A percentile compares a stretch with the other conserved stretches of the same genome.
Evolutionary conservation across 2,113 vertebrate genomes (phyloP).

Genomic region (Prolemur simus): DNA sequence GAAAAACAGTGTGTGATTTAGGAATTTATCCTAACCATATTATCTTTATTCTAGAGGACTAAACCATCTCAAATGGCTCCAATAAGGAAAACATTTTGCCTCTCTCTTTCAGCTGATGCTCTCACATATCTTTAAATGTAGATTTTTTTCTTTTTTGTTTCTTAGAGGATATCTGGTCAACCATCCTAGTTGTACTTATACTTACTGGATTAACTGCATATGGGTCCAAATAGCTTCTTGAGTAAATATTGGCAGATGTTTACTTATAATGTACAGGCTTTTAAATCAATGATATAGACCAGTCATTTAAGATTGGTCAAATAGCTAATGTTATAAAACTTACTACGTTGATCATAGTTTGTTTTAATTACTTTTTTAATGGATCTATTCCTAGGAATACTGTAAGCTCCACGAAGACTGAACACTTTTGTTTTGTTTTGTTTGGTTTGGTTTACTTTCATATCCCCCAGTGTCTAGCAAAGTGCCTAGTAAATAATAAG

Average conservation of each 20-base stretch:
- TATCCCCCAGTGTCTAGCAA: not conserved
- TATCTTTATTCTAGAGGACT: not conserved
- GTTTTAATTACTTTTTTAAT: not conserved
- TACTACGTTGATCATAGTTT: not conserved
- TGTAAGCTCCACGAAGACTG: not conserved
- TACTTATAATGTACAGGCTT: not conserved
- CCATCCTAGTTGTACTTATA: not conserved
- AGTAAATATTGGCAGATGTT: not conserved
- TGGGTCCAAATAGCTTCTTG: not conserved
- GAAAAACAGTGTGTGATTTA: not conserved
- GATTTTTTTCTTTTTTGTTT: not conserved
- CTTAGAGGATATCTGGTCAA: not conserved
- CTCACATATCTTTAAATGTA: not conserved
- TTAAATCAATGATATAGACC: not conserved
- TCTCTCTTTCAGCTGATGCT: not conserved
- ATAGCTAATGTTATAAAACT: not conserved
- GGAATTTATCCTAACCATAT: not conserved
- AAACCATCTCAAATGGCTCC: not conserved
- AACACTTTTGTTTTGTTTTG: not conserved
- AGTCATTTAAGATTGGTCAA: not conserved
- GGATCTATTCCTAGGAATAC: not conserved
- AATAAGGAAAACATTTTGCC: not conserved
- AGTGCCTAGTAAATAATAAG: not conserved
- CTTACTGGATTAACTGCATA: not conserved
- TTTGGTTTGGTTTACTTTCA: not conserved